Percentiles rank a stretch among this genome's conserved stretches.
These are phyloP conservation scores for Epinephelus lanceolatus DNA, from an alignment of 2,113 vertebrate genomes.

Conservation along the genomic window DNA sequence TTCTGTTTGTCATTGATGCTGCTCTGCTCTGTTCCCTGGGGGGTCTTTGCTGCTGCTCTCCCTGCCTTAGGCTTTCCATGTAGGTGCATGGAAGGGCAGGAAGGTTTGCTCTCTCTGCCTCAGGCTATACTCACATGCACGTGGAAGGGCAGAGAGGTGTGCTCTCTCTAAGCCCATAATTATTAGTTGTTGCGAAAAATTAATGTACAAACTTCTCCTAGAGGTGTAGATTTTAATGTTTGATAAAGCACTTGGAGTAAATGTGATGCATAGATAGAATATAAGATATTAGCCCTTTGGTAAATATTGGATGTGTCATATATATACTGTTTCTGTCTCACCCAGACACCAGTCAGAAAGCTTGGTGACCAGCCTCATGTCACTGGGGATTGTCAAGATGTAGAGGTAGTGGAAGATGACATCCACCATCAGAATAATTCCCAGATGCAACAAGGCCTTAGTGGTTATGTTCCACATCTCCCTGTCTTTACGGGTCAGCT, in stretches of 20 bases:
- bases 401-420: constrained; percentile 97
- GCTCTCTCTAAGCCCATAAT: too few species aligned
- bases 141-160: too few species aligned
- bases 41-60: too few species aligned
- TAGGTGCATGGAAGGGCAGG: too few species aligned
- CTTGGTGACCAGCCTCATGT: constrained; percentile 90
- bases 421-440: constrained; percentile 88
- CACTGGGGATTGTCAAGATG: constrained; percentile 95
- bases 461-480: constrained; percentile 92
- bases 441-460: constrained; percentile 87
- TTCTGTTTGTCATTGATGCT: too few species aligned
- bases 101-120: too few species aligned
- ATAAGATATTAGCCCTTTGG: background rate
- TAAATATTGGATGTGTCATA: background rate
- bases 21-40: too few species aligned
- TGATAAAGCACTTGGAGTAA: background rate
- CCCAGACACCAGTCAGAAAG: constrained; percentile 94
- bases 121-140: too few species aligned
- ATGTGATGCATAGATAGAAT: background rate
- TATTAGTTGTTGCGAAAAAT: background rate
- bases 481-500: constrained; percentile 87
- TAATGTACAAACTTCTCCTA: too few species aligned
- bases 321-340: constrained; percentile 75
- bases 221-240: background rate
- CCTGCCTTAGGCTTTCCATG: too few species aligned